These are phyloP conservation scores for Alectura lathami DNA, from an alignment of 2,113 vertebrate species.

Conservation along the genomic window DNA sequence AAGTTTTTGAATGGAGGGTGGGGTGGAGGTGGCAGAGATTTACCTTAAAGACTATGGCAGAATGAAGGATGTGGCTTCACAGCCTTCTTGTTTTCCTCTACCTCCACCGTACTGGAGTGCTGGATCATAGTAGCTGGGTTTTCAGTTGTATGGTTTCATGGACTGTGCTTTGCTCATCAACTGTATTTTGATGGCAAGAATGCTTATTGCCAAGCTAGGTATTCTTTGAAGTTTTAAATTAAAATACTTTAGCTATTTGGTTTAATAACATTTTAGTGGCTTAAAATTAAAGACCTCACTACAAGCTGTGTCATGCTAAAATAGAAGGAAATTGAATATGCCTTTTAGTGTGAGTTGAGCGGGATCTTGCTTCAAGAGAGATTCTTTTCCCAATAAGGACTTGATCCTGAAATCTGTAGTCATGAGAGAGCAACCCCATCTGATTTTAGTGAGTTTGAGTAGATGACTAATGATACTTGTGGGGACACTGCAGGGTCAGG, in stretches of 20 bases:
- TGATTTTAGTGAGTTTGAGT: slow-evolving; percentile 5
- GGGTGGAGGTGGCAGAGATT: neutral
- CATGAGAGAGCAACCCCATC: neutral
- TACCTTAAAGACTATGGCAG: neutral
- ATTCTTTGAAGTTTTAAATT: slow-evolving; percentile 68
- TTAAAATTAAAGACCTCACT: slow-evolving; percentile 47
- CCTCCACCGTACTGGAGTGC: neutral
- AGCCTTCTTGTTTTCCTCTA: neutral
- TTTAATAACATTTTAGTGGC: slow-evolving; percentile 36
- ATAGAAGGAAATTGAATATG: neutral
- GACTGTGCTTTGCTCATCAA: neutral
- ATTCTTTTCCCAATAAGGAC: neutral
- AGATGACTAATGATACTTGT: neutral
- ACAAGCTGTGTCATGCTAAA: slow-evolving; percentile 45
- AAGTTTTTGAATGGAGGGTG: neutral
- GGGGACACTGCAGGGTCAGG: neutral
- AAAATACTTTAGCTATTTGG: slow-evolving; percentile 38
- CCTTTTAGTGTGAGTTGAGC: neutral
- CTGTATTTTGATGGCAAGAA: slow-evolving; percentile 35
- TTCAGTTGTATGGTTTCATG: neutral
- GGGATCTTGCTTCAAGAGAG: neutral
- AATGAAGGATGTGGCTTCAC: neutral
- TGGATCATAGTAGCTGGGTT: neutral
- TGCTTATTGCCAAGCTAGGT: neutral
- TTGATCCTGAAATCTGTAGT: slow-evolving; percentile 5